Conservation (phyloP, 2,113 vertebrate species). For the Anarhynchus alexandrinus region DNA sequence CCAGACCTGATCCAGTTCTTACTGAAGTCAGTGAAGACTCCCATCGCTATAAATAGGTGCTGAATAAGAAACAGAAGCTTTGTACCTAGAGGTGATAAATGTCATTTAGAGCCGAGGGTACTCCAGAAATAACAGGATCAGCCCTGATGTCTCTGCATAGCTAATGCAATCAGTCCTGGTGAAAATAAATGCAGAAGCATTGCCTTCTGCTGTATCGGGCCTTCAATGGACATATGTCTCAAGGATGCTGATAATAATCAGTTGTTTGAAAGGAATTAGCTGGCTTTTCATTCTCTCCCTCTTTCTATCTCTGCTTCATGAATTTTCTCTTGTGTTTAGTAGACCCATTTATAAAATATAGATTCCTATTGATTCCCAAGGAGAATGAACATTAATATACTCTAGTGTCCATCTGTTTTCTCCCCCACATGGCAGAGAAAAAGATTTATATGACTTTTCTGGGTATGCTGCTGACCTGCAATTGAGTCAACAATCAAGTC, state of each 20-base stretch:
- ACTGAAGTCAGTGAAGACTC: not conserved
- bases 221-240: not conserved
- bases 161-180: not conserved
- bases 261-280: constrained; percentile 23
- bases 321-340: constrained; percentile 47
- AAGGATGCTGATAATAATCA: constrained; percentile 1
- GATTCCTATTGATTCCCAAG: constrained; percentile 60
- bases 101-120: not conserved
- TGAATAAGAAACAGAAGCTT: not conserved
- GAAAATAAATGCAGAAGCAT: not conserved
- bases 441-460: constrained; percentile 17
- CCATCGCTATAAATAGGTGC: not conserved
- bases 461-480: constrained; percentile 13
- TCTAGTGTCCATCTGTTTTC: constrained; percentile 35
- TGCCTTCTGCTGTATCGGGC: not conserved
- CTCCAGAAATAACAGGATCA: not conserved
- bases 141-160: not conserved
- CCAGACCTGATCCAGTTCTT: not conserved
- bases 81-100: not conserved
- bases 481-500: constrained; percentile 10
- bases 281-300: not conserved
- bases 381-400: constrained; percentile 40
- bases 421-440: not conserved
- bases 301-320: not conserved
- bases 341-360: constrained; percentile 63